Base-by-base conservation (phyloP, 2,888 invertebrate genomes). In the Amphipoea lucens region DNA sequence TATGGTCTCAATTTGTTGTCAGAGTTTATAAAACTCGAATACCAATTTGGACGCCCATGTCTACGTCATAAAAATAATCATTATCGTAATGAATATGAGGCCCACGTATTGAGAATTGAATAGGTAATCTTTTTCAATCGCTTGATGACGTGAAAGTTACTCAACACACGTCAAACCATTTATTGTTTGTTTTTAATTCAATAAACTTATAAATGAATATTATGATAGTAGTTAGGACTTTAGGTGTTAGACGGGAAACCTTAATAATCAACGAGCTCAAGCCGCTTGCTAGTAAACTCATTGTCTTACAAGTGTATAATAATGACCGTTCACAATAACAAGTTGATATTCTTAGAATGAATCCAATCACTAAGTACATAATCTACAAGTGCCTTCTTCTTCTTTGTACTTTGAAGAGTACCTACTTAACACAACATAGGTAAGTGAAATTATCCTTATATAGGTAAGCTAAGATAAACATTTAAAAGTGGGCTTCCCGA, bases 31-130 rank as follows among this genome's bases (percentile, higher is more conserved):
- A 85, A 81, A 83, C 42, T 48, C 7, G 3, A 69, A 73, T 79
- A 72, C 60, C 57, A 81, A 78, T 81, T 79, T 82, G 42, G 51
- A 66, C 63, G 74, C 14, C 70, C 45, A 70, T 62, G 66, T 67
- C n/a, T 70, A 71, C 76, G 62, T 77, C 65, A 83, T 88, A 79
- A 74, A 84, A 81, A 77, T 69, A 5, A 71, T 76, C 76, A 87
- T 85, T 79, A 87, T 83, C 76, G 74, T 87, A 76, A 81, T 87
- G 51, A 75, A 69, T 79, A 76, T 74, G 77, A 72, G 57, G 76
- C 80, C 74, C 74, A 75, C 76, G 66, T 79, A 87, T 78, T 72
- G 78, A 74, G 76, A 77, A 82, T 83, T 82, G 65, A 81, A 85
- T 83, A 72, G 81, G 75, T 60, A 73, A 82, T 88, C 67, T 20